Conservation (phyloP, 2,888 invertebrate species). For the Euplagia quadripunctaria region DNA sequence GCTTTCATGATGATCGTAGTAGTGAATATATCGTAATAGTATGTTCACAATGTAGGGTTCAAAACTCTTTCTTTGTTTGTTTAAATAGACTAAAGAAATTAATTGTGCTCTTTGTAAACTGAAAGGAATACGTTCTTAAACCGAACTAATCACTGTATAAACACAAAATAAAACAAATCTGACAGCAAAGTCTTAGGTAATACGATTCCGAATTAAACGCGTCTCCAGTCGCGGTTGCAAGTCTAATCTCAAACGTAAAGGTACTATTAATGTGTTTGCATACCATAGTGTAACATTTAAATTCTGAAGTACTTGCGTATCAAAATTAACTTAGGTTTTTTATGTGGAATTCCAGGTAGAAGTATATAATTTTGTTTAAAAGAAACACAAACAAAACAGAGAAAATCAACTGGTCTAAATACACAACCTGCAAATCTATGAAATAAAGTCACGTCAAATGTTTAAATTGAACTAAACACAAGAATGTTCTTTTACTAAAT, state of each 20-base stretch:
- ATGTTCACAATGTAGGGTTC: too few species aligned
- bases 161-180: not conserved
- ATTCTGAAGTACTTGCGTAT: not conserved
- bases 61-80: too few species aligned
- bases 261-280: not conserved
- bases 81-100: too few species aligned
- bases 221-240: not conserved
- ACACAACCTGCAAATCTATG: not conserved
- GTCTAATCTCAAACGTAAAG: not conserved
- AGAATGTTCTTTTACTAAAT: too few species aligned
- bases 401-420: not conserved
- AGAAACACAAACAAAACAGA: not conserved
- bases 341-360: not conserved
- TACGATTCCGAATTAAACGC: not conserved
- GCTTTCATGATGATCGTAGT: too few species aligned
- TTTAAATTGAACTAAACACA: too few species aligned
- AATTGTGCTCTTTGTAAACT: too few species aligned
- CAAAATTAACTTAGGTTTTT: not conserved
- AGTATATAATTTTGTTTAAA: too few species aligned
- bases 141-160: not conserved
- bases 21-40: too few species aligned
- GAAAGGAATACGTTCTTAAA: not conserved
- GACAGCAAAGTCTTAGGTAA: not conserved
- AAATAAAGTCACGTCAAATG: too few species aligned
- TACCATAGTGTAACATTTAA: not conserved